Evolutionary conservation across 2,888 invertebrate species (phyloP), one percentile per base, ranked within the genome.

Genomic region (Gastrophysa polygoni): DNA sequence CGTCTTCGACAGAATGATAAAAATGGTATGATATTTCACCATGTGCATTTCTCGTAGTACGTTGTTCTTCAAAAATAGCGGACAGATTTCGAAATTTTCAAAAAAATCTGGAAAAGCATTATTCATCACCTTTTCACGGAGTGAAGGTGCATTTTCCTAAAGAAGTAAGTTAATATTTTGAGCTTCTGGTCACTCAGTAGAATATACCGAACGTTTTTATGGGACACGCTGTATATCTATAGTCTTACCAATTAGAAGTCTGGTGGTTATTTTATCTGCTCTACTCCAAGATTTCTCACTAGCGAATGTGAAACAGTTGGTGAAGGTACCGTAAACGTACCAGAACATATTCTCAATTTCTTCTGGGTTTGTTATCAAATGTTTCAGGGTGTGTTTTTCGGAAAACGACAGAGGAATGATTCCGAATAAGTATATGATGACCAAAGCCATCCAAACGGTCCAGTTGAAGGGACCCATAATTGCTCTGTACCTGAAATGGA

Each of bases 301-400:
- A 43, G 83, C 80, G 73, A 90, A 90, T 0, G 89, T 89, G 72
- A 93, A 91, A 70, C 90, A 89, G 74, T 93, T 93, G 0, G 93
- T 93, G 75, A 92, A 93, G 46, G 92, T 92, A 4, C 92, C 92
- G 73, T 92, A 93, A 57, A 93, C 91, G 75, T 91, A 92, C 92
- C 92, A 93, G 78, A 92, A 92, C 91, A 92, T 92, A 72, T 91
- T 90, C 80, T 91, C 91, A 34, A 92, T 83, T 82, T 91, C 89
- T 52, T 88, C 88, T 61, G 89, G 89, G 69, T 89, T 87, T 43
- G 88, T 84, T 24, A 91, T 71, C 28, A 92, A 81, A 74, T 89
- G 89, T 7, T 81, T 83, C 16, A 91, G 77, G 0, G 89, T 87
- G 61, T 89, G 85, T 70, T 89, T 89, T 73, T 91, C 89, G 0